Percentiles rank a stretch among this genome's conserved stretches.
Evolutionary conservation across 2,113 vertebrate genomes (phyloP).

Genomic region (Tor tambroides): DNA sequence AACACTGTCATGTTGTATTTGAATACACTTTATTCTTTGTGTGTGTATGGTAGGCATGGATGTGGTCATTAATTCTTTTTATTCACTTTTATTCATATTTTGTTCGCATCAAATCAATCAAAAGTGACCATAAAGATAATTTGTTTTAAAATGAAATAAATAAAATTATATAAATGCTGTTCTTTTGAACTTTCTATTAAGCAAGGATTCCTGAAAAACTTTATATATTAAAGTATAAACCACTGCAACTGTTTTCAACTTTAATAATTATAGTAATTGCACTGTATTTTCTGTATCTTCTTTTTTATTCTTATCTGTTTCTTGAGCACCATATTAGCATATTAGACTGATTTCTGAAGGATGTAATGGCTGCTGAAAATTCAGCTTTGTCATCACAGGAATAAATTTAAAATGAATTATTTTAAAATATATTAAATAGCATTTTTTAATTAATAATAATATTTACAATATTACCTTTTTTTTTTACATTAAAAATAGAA

Average conservation of each 20-base stretch:
- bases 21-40: slow-evolving; percentile 8
- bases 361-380: not conserved
- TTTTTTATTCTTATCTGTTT: not conserved
- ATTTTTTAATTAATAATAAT: no score
- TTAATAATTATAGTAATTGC: not conserved
- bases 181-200: not conserved
- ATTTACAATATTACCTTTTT: not conserved
- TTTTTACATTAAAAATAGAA: not conserved
- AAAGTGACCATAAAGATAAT: no score
- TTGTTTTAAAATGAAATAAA: no score
- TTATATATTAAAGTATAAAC: no score
- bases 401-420: not conserved
- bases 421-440: not conserved
- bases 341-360: not conserved
- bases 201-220: not conserved
- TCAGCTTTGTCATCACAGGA: not conserved
- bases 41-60: no score
- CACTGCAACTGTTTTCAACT: not conserved
- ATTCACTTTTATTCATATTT: no score
- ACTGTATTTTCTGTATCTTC: not conserved
- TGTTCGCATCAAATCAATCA: not conserved
- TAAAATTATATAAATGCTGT: not conserved
- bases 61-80: no score
- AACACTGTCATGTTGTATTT: not conserved
- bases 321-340: not conserved